phyloP scores from a whole-genome alignment of 2,113 vertebrate genomes.

The Tapirus terrestris region DNA sequence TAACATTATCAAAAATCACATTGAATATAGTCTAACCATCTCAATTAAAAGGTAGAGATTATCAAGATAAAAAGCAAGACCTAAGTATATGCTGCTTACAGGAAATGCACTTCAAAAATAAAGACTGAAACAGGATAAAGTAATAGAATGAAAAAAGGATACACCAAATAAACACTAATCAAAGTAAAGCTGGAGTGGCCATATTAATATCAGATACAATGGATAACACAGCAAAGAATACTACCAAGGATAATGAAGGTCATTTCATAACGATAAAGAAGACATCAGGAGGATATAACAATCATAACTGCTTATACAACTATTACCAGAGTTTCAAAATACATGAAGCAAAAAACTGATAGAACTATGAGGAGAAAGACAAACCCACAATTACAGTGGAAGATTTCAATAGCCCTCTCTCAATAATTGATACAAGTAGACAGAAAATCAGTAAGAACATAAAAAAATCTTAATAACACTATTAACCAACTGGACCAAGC shows the following conservation, averaged over 20 bases:
- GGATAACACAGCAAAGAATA: slow-evolving; percentile 7
- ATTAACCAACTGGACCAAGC: not conserved
- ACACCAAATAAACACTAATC: not conserved
- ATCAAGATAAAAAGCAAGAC: not conserved
- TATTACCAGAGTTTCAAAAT: not conserved
- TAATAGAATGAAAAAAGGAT: not conserved
- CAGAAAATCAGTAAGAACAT: not conserved
- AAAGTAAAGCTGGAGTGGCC: not conserved
- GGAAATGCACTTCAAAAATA: not conserved
- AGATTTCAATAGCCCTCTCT: not conserved
- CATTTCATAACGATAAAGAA: not conserved
- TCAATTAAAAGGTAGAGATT: not conserved
- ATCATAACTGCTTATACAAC: not conserved
- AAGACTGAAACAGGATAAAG: not conserved
- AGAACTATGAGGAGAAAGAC: not conserved
- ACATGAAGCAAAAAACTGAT: not conserved
- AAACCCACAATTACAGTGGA: not conserved
- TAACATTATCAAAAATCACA: not conserved
- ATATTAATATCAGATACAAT: not conserved
- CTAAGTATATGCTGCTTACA: not conserved
- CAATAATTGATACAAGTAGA: not conserved
- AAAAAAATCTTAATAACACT: not conserved
- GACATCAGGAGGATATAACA: not conserved
- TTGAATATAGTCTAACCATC: not conserved
- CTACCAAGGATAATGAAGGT: not conserved